These are phyloP conservation scores for Colletes latitarsis DNA, from an alignment of 1,140 invertebrate species.

Conservation along the genomic window DNA sequence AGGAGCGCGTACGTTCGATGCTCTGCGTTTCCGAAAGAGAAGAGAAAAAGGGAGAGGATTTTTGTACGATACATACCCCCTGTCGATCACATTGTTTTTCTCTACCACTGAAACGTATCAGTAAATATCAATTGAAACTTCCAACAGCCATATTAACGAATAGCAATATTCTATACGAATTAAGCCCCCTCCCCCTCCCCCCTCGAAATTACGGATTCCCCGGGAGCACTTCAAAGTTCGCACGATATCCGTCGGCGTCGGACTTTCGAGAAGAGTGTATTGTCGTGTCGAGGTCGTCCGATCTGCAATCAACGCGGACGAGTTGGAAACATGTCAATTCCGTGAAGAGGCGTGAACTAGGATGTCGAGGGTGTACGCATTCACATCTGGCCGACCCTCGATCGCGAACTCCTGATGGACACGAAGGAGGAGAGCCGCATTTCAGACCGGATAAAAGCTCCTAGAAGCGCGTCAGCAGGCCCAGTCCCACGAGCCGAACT, in stretches of 20 bases:
- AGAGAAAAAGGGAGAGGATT: no score
- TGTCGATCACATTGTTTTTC: no score
- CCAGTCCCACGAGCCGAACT: slow-evolving; percentile 68
- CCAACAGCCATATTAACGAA: neutral
- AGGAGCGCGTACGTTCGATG: no score
- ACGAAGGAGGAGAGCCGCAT: slow-evolving; percentile 50
- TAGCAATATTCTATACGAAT: neutral
- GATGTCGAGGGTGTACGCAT: slow-evolving; percentile 57
- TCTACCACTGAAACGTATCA: no score
- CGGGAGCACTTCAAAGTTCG: slow-evolving; percentile 40
- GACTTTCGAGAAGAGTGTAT: slow-evolving; percentile 72
- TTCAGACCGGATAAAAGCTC: slow-evolving; percentile 66
- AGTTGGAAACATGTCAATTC: slow-evolving; percentile 70
- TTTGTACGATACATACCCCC: no score
- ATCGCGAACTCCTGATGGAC: slow-evolving; percentile 46
- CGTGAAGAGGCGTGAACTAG: slow-evolving; percentile 57
- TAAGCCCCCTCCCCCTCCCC: neutral
- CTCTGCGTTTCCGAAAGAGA: neutral
- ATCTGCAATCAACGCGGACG: slow-evolving; percentile 71
- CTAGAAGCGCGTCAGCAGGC: slow-evolving; percentile 63
- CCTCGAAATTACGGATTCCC: slow-evolving; percentile 27
- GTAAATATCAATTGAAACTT: slow-evolving; percentile 44
- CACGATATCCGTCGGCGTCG: slow-evolving; percentile 34
- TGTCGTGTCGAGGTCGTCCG: slow-evolving; percentile 72
- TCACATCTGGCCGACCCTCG: slow-evolving; percentile 60